phyloP scores from a whole-genome alignment of 1,140 invertebrate species.

The Pseudomyrmex concolor region DNA sequence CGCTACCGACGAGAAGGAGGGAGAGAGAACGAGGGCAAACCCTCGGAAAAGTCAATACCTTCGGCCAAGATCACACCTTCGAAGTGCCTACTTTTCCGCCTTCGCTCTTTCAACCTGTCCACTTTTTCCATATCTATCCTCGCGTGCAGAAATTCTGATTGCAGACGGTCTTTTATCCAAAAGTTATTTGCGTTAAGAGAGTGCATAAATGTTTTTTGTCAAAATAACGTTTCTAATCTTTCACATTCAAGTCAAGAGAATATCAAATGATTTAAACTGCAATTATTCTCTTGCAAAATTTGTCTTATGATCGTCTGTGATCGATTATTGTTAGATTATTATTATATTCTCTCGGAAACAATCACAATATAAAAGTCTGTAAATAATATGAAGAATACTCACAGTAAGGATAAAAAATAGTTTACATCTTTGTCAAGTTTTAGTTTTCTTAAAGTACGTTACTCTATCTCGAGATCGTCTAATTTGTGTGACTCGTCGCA shows the following conservation, averaged over 20 bases:
- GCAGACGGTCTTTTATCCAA: background rate
- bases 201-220: background rate
- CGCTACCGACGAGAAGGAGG: conserved; percentile 56
- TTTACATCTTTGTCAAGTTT: background rate
- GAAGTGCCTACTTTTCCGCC: conserved; percentile 44
- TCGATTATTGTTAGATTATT: no score
- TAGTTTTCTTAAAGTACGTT: background rate
- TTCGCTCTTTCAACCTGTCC: conserved; percentile 17
- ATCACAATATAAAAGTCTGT: no score
- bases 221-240: conserved; percentile 31
- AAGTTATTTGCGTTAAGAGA: conserved; percentile 14
- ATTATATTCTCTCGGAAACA: no score
- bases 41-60: conserved; percentile 74
- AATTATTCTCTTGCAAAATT: background rate
- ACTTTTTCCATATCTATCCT: background rate
- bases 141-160: conserved; percentile 56
- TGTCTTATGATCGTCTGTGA: background rate
- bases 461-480: background rate
- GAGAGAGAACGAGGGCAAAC: conserved; percentile 63
- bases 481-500: conserved; percentile 15
- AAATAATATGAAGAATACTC: background rate
- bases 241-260: conserved; percentile 5
- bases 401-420: background rate
- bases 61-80: conserved; percentile 66
- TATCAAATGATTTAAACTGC: background rate